Evolutionary conservation across 2,797 vertebrate species (phyloP).

Genomic region (Bovichtus diacanthus): DNA sequence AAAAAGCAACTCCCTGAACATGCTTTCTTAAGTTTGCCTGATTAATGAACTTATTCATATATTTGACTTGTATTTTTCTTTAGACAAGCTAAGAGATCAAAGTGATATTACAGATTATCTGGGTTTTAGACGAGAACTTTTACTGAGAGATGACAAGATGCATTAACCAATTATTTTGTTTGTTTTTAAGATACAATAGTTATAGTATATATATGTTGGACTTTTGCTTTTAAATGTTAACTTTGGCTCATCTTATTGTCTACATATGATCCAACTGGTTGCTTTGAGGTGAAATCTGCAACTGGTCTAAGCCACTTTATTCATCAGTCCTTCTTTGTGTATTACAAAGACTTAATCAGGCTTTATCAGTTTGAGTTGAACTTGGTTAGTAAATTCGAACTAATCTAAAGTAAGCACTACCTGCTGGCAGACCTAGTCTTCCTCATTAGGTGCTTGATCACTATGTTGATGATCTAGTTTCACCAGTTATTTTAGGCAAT

Average conservation of each 20-base stretch:
- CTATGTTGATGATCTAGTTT: constrained; percentile 13
- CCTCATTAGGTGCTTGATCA: background rate
- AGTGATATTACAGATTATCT: background rate
- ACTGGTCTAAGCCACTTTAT: background rate
- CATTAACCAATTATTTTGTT: background rate
- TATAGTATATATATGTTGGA: too few species aligned
- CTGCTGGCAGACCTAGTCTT: background rate
- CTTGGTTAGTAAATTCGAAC: background rate
- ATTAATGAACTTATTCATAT: background rate
- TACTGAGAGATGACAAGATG: background rate
- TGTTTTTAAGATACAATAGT: background rate
- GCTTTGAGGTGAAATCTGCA: background rate
- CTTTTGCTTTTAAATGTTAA: background rate
- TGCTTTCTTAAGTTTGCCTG: background rate
- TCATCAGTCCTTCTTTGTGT: background rate
- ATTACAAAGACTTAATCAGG: background rate
- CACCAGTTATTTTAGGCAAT: background rate
- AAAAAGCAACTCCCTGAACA: background rate
- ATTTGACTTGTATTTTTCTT: background rate
- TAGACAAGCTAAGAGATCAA: background rate
- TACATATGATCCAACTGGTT: background rate
- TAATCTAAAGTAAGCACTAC: constrained; percentile 5
- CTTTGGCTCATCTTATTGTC: background rate
- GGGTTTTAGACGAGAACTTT: background rate
- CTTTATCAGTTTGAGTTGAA: background rate